Percentiles rank a stretch among this genome's conserved stretches.
Conservation (phyloP, 2,797 vertebrate genomes). For the Loriculus beryllinus region DNA sequence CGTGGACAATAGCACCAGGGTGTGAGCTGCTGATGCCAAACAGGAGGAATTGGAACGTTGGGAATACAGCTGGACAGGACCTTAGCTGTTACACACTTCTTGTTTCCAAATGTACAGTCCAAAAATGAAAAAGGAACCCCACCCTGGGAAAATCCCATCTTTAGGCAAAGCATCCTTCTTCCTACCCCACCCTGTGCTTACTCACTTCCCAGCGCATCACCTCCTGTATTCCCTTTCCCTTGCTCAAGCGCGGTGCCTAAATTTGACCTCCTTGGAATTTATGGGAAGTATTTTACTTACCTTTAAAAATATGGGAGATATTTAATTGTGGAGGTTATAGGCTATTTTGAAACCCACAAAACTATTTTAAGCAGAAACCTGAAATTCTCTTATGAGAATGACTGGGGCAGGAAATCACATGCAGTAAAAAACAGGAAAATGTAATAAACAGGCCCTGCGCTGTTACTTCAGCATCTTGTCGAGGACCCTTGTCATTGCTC, state of each 20-base stretch:
- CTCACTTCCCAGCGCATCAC: not conserved
- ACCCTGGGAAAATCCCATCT: conserved; percentile 8
- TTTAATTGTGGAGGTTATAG: conserved; percentile 6
- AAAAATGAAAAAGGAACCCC: not conserved
- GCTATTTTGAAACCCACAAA: conserved; percentile 36
- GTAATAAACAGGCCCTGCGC: not conserved
- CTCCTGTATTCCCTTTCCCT: not conserved
- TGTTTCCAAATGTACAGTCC: not conserved
- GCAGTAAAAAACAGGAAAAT: not conserved
- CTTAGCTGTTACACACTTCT: not conserved
- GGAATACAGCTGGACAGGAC: not conserved
- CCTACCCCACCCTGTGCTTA: not conserved
- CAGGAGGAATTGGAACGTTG: not conserved
- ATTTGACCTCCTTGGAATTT: conserved; percentile 25
- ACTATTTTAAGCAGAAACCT: conserved; percentile 48
- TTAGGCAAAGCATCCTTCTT: not conserved
- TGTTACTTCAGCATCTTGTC: conserved; percentile 20
- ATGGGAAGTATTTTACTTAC: conserved; percentile 8
- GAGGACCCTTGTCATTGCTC: not conserved
- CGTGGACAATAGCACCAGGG: not conserved
- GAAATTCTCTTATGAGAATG: conserved; percentile 15
- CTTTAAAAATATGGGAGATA: conserved; percentile 21
- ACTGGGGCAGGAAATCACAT: conserved; percentile 1
- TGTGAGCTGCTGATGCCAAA: not conserved
- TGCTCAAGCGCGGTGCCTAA: not conserved